Evolutionary conservation across 2,113 vertebrate genomes (phyloP).

Genomic region (Oxygymnocypris stewartii): DNA sequence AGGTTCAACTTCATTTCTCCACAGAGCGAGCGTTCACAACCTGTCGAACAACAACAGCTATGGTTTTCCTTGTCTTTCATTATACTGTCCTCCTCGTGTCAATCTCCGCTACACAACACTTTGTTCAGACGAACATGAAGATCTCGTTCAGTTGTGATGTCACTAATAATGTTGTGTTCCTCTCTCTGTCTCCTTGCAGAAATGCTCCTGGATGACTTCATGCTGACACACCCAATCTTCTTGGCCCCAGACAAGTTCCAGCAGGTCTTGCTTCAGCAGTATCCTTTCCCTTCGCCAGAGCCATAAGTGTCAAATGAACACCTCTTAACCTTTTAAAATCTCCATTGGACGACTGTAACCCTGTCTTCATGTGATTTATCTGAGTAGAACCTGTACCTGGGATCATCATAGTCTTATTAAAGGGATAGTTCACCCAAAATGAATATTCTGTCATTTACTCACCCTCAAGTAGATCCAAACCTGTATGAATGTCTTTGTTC

Average conservation of each 20-base stretch:
- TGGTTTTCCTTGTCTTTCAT: not conserved
- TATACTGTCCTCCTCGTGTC: not conserved
- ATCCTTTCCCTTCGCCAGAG: constrained; percentile 76
- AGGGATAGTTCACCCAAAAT: no score
- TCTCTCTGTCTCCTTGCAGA: constrained; percentile 70
- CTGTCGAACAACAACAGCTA: constrained; percentile 29
- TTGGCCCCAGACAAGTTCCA: constrained; percentile 91
- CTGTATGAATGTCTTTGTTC: no score
- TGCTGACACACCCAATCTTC: constrained; percentile 96
- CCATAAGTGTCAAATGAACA: not conserved
- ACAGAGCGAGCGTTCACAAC: not conserved
- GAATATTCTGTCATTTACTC: no score
- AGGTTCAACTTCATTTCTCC: constrained; percentile 16
- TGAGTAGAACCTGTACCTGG: not conserved
- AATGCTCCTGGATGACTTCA: constrained; percentile 89
- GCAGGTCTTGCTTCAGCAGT: constrained; percentile 92
- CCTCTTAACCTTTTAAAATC: constrained; percentile 1
- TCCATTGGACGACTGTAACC: not conserved
- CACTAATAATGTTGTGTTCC: constrained; percentile 26
- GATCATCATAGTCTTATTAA: not conserved
- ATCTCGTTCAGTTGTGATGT: not conserved
- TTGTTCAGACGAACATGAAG: not conserved
- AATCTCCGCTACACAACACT: no score
- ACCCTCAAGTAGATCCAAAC: no score
- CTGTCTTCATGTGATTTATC: not conserved